phyloP scores from a whole-genome alignment of 2,797 vertebrate genomes.

The Monodelphis domestica region DNA sequence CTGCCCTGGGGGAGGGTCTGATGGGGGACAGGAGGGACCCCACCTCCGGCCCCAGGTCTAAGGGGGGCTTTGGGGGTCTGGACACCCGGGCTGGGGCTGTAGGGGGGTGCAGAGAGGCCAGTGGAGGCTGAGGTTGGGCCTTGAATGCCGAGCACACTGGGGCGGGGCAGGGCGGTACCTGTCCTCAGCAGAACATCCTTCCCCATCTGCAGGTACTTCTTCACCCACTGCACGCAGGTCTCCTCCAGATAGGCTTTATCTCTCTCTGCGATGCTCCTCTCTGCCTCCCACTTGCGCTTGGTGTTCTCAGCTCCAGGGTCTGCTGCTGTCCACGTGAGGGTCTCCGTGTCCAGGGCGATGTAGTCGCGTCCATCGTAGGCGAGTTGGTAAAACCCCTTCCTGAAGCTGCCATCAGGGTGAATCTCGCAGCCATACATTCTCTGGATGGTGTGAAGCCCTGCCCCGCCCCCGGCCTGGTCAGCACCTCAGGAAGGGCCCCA shows the following conservation, averaged over 20 bases:
- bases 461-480: neutral
- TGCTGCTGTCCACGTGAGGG: neutral
- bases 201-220: neutral
- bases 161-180: neutral
- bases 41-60: too few relatives aligned
- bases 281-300: slow-evolving; percentile 2
- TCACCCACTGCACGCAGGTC: neutral
- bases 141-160: neutral
- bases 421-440: neutral
- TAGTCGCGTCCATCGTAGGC: too few relatives aligned
- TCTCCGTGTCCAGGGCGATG: too few relatives aligned
- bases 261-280: rapidly evolving
- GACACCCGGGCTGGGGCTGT: too few relatives aligned
- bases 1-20: rapidly evolving
- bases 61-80: too few relatives aligned
- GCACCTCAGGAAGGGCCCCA: neutral
- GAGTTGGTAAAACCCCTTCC: too few relatives aligned
- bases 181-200: rapidly evolving
- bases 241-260: neutral
- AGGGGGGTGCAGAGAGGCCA: too few relatives aligned
- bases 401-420: neutral
- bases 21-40: too few relatives aligned
- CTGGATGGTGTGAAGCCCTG: slow-evolving; percentile 34
- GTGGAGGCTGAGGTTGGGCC: too few relatives aligned
- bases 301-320: neutral